Evolutionary conservation across 2,797 vertebrate genomes (phyloP).

Genomic region (Scleropages formosus): DNA sequence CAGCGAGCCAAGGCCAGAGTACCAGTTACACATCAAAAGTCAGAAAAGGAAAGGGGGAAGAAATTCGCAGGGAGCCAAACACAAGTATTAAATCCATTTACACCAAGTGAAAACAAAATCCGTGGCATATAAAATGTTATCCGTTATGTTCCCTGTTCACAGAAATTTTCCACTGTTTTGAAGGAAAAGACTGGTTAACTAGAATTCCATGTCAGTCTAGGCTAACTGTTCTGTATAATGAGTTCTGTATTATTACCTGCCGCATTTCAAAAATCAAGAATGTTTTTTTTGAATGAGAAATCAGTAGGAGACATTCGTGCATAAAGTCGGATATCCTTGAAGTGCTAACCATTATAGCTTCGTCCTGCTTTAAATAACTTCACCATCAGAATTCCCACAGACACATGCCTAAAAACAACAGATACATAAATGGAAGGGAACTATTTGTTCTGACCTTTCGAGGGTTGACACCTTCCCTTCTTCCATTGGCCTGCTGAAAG

Average conservation of each 20-base stretch:
- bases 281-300: slow-evolving; percentile 10
- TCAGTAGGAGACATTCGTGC: neutral
- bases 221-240: neutral
- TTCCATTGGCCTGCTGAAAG: slow-evolving; percentile 42
- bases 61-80: slow-evolving; percentile 32
- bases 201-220: neutral
- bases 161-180: neutral
- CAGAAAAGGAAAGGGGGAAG: slow-evolving; percentile 4
- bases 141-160: neutral
- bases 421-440: neutral
- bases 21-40: slow-evolving; percentile 18
- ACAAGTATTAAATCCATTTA: slow-evolving; percentile 20
- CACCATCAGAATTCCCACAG: neutral
- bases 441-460: slow-evolving; percentile 42
- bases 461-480: slow-evolving; percentile 22
- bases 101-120: slow-evolving; percentile 11
- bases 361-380: neutral
- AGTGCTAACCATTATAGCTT: slow-evolving; percentile 1
- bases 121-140: neutral
- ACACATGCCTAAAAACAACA: slow-evolving; percentile 5
- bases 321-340: neutral
- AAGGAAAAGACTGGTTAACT: neutral
- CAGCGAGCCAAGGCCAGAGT: slow-evolving; percentile 3
- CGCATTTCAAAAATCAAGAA: neutral
- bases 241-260: too few species aligned